phyloP scores from a whole-genome alignment of 2,113 vertebrate genomes.

The Probosciger aterrimus region DNA sequence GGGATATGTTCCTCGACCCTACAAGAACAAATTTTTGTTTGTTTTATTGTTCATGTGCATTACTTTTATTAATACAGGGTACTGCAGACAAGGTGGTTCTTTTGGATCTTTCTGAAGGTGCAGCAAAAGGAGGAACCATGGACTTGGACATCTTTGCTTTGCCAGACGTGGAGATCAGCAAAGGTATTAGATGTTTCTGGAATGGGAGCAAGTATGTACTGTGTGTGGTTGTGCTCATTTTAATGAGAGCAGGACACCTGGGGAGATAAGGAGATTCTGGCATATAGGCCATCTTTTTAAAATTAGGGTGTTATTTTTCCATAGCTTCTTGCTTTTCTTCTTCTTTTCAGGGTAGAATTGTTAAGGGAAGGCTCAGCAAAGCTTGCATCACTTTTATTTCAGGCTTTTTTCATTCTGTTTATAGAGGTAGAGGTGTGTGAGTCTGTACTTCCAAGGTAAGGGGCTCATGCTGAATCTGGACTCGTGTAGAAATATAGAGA shows the following conservation, averaged over 20 bases:
- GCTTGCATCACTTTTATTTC: background rate
- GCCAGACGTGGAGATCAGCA: conserved; percentile 88
- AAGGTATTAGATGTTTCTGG: conserved; percentile 75
- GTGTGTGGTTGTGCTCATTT: background rate
- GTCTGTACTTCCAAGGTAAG: background rate
- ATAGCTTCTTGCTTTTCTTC: background rate
- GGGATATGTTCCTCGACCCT: background rate
- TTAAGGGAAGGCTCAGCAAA: background rate
- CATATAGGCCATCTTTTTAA: background rate
- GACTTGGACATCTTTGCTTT: conserved; percentile 91
- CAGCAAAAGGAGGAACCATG: conserved; percentile 85
- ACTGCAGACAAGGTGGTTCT: conserved; percentile 88
- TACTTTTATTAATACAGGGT: conserved; percentile 66
- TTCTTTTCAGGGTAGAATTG: background rate
- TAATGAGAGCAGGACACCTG: background rate
- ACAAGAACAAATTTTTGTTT: background rate
- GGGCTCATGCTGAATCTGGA: background rate
- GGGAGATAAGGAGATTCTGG: background rate
- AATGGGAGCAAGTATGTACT: background rate
- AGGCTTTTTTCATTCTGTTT: background rate
- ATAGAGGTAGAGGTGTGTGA: background rate
- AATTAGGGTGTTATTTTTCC: background rate
- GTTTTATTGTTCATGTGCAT: background rate
- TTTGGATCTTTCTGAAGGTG: conserved; percentile 83
- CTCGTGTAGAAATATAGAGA: background rate